These are phyloP conservation scores for Botia almorhae DNA, from an alignment of 2,797 vertebrate genomes.

Conservation along the genomic window DNA sequence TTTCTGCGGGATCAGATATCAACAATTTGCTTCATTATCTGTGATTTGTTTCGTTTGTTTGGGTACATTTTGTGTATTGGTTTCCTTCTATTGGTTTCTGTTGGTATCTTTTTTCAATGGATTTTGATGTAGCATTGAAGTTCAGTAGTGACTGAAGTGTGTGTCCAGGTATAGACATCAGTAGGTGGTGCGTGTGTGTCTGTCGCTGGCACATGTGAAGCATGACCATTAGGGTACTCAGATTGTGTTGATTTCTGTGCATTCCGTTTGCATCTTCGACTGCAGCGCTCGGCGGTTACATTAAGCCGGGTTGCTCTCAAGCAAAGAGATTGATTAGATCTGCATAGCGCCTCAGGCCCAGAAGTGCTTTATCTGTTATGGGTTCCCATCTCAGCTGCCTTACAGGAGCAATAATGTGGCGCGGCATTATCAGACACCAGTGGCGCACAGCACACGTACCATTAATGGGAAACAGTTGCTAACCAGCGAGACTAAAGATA, in stretches of 20 bases:
- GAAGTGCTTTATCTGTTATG: slow-evolving; percentile 47
- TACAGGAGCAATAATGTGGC: slow-evolving; percentile 53
- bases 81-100: slow-evolving; percentile 45
- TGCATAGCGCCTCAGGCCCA: slow-evolving; percentile 45
- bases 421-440: slow-evolving; percentile 48
- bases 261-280: slow-evolving; percentile 18
- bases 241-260: background rate
- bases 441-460: slow-evolving; percentile 22
- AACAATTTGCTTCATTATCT: slow-evolving; percentile 44
- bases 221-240: slow-evolving; percentile 30
- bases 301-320: background rate
- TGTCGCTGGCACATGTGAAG: slow-evolving; percentile 49
- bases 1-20: slow-evolving; percentile 74
- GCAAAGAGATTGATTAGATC: slow-evolving; percentile 25
- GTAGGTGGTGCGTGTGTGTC: slow-evolving; percentile 39
- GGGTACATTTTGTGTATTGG: slow-evolving; percentile 66
- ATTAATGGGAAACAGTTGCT: slow-evolving; percentile 32
- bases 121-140: slow-evolving; percentile 61
- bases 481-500: slow-evolving; percentile 30
- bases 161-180: slow-evolving; percentile 43
- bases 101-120: slow-evolving; percentile 52
- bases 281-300: slow-evolving; percentile 4
- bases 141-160: slow-evolving; percentile 43
- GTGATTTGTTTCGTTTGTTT: slow-evolving; percentile 39
- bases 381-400: slow-evolving; percentile 54